These are phyloP conservation scores for Cheirogaleus major DNA, from an alignment of 2,797 vertebrate species.

Conservation along the genomic window DNA sequence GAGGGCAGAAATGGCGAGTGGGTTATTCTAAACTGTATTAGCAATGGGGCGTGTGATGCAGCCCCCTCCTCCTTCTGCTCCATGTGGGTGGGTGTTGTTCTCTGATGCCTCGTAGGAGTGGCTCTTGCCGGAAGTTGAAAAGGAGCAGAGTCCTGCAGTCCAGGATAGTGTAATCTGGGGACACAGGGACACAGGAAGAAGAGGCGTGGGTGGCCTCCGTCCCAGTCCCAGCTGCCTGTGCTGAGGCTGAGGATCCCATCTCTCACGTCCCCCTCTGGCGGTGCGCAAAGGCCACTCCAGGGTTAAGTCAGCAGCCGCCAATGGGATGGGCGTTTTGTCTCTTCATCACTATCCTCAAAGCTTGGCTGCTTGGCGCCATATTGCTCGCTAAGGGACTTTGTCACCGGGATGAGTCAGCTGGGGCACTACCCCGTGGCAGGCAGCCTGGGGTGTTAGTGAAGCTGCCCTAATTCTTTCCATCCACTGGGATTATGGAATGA, in stretches of 20 bases:
- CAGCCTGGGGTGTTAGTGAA: neutral
- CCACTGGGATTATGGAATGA: neutral
- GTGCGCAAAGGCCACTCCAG: neutral
- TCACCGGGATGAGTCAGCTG: neutral
- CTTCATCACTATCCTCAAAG: neutral
- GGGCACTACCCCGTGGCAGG: neutral
- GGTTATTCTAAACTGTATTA: neutral
- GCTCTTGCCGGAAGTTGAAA: neutral
- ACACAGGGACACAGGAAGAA: neutral
- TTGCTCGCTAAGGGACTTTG: neutral
- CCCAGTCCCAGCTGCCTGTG: neutral
- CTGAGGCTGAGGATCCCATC: rapidly evolving
- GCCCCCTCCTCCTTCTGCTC: neutral
- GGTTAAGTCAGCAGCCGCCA: neutral
- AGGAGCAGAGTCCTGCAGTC: neutral
- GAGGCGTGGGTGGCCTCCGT: neutral
- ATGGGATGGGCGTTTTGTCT: neutral
- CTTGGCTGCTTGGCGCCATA: neutral
- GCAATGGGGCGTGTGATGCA: neutral
- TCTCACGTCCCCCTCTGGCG: neutral
- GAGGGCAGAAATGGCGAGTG: neutral
- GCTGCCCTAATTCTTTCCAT: neutral
- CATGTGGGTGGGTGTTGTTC: neutral
- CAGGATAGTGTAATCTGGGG: neutral
- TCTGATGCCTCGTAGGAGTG: neutral